Evolutionary conservation across 2,888 invertebrate species (phyloP).

Genomic region (Apodemia duryi): DNA sequence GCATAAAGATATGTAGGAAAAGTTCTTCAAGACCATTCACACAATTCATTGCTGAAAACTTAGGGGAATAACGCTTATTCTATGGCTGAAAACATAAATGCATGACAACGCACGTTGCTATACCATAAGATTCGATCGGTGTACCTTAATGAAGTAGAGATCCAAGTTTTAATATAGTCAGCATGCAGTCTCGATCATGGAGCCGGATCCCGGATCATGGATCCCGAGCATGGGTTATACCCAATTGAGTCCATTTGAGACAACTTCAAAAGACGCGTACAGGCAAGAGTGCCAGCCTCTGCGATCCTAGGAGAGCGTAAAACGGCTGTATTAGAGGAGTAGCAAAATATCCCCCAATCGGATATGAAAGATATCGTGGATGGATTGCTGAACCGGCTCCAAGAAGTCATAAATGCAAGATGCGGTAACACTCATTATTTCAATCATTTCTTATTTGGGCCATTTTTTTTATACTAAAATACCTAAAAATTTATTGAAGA

Average conservation of each 20-base stretch:
- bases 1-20: too few species aligned
- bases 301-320: slow-evolving; percentile 18
- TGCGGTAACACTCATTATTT: neutral
- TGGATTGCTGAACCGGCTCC: slow-evolving; percentile 14
- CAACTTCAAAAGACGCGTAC: slow-evolving; percentile 21
- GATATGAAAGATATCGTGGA: slow-evolving; percentile 10
- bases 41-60: too few species aligned
- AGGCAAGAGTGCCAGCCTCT: slow-evolving; percentile 18
- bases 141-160: too few species aligned
- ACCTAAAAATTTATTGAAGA: too few species aligned
- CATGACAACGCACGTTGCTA: too few species aligned
- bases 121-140: too few species aligned
- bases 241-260: slow-evolving; percentile 22
- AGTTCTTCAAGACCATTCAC: too few species aligned
- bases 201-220: too few species aligned
- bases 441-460: too few species aligned
- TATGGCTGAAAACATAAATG: too few species aligned
- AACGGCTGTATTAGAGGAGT: slow-evolving; percentile 17
- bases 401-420: slow-evolving; percentile 14
- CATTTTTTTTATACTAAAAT: too few species aligned
- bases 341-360: slow-evolving; percentile 17
- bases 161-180: neutral
- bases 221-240: neutral
- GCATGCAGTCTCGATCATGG: slow-evolving; percentile 16
- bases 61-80: too few species aligned